A percentile compares a stretch with the other conserved stretches of the same genome.
Evolutionary conservation across 2,113 vertebrate species (phyloP).

Genomic region (Zosterops lateralis): DNA sequence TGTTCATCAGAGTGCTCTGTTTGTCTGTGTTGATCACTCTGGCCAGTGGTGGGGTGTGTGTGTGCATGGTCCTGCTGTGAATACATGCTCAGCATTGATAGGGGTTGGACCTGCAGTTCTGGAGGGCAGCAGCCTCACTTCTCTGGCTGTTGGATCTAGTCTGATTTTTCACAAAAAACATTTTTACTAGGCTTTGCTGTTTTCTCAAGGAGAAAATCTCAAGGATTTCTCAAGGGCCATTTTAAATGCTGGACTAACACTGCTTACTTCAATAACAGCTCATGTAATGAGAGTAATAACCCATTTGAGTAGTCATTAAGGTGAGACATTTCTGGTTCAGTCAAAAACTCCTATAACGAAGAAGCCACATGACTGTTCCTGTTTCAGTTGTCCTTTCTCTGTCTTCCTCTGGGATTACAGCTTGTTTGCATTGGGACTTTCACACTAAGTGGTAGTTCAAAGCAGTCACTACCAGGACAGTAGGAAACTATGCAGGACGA

Average conservation of each 20-base stretch:
- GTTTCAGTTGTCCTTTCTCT: neutral
- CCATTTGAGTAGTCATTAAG: neutral
- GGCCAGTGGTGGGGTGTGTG: neutral
- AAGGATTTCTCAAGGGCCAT: neutral
- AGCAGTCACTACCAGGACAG: neutral
- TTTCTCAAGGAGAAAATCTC: neutral
- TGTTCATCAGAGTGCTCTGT: neutral
- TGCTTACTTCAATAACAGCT: neutral
- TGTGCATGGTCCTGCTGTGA: neutral
- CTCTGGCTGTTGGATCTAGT: neutral
- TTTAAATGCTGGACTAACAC: neutral
- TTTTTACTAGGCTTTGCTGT: neutral
- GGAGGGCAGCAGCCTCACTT: neutral
- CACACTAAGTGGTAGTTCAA: neutral
- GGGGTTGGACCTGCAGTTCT: rapidly evolving
- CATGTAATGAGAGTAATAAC: neutral
- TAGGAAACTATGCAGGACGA: neutral
- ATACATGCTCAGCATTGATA: rapidly evolving
- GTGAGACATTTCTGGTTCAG: neutral
- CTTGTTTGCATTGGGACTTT: neutral
- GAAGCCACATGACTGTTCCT: neutral
- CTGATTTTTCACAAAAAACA: neutral
- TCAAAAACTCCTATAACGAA: neutral
- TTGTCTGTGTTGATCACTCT: neutral
- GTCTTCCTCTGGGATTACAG: neutral